These are phyloP conservation scores for Lampris incognitus DNA, from an alignment of 2,113 vertebrate genomes.

Conservation along the genomic window DNA sequence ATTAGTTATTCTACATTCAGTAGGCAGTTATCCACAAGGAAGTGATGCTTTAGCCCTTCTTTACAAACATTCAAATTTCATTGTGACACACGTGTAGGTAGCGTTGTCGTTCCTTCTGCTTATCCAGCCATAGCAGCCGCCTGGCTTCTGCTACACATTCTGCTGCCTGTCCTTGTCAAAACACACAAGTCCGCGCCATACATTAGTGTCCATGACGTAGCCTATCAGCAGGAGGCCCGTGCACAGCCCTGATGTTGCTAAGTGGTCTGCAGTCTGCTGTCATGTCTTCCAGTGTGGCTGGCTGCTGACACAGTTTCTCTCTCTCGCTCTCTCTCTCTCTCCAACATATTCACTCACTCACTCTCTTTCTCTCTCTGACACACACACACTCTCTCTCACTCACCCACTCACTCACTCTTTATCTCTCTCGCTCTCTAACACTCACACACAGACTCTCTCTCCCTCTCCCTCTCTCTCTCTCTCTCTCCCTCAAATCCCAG, in stretches of 20 bases:
- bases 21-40: no score
- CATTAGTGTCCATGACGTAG: constrained; percentile 55
- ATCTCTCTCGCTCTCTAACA: neutral
- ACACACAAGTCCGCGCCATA: constrained; percentile 33
- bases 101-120: neutral
- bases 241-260: constrained; percentile 50
- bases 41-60: no score
- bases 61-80: no score
- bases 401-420: neutral
- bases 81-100: no score
- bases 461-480: no score
- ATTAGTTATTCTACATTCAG: no score
- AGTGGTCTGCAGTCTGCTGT: constrained; percentile 63
- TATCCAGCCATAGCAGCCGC: constrained; percentile 8
- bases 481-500: constrained; percentile 5
- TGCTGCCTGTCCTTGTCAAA: constrained; percentile 31
- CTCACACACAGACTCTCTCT: neutral
- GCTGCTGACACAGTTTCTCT: neutral
- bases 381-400: no score
- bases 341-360: neutral
- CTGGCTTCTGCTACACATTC: constrained; percentile 24
- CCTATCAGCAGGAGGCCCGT: constrained; percentile 48
- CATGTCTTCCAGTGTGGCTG: constrained; percentile 39
- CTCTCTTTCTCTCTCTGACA: no score
- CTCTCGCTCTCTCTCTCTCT: neutral